Conservation (phyloP, 1,140 invertebrate species). For the Aphis craccivora region DNA sequence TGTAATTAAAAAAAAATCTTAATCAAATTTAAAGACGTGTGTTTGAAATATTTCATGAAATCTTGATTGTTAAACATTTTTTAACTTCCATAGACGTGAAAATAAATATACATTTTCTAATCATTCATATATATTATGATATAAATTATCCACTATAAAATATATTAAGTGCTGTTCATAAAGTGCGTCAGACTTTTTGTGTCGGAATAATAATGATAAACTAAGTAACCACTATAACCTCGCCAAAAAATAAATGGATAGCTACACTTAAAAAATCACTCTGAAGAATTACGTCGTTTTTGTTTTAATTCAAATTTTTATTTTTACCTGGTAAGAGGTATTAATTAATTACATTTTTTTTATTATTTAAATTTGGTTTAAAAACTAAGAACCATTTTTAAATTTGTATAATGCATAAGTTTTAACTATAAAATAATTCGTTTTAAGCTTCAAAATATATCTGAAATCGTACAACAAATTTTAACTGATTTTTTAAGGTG, state of each 20-base stretch:
- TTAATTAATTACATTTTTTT: background rate
- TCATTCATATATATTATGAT: background rate
- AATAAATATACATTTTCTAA: constrained; percentile 3
- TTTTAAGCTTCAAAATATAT: background rate
- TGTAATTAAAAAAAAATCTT: background rate
- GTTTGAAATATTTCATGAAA: background rate
- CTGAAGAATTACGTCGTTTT: background rate
- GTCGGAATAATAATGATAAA: background rate
- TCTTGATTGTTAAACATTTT: background rate
- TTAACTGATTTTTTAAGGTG: background rate
- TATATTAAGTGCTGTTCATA: background rate
- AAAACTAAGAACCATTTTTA: background rate
- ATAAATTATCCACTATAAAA: background rate
- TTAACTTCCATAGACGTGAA: background rate
- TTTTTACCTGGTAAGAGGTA: background rate
- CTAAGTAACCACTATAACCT: background rate
- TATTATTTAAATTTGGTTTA: background rate
- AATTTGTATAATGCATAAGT: background rate
- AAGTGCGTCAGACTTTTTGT: background rate
- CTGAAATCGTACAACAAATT: background rate
- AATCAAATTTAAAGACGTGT: background rate
- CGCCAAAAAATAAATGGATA: background rate
- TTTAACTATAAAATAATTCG: background rate
- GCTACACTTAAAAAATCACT: background rate
- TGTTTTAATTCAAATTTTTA: too few relatives aligned